Percentiles rank a stretch among this genome's conserved stretches.
phyloP scores from a whole-genome alignment of 1,140 invertebrate genomes.

The Drosophila virilis region DNA sequence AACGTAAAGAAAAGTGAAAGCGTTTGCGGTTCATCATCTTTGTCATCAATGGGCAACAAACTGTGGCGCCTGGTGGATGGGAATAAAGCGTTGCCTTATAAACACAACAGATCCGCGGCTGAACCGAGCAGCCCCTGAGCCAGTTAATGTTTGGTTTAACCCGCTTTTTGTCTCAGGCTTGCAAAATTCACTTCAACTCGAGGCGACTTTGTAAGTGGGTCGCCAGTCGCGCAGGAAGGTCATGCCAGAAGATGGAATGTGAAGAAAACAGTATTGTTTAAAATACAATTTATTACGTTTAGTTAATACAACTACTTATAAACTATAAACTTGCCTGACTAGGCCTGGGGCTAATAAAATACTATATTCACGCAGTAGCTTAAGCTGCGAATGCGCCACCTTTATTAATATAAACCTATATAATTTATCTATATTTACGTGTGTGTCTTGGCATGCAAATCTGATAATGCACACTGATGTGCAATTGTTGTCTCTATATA shows the following conservation, averaged over 20 bases:
- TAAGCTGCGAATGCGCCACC: no score
- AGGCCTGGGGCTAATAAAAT: no score
- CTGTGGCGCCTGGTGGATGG: constrained; percentile 18
- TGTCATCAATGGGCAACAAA: constrained; percentile 29
- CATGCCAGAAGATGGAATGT: not conserved
- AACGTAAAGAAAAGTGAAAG: constrained; percentile 66
- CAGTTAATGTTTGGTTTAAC: constrained; percentile 3
- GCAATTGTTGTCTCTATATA: not conserved
- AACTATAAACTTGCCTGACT: no score
- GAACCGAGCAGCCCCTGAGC: not conserved
- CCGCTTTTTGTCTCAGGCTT: constrained; percentile 11
- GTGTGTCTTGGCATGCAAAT: constrained; percentile 10
- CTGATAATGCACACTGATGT: not conserved
- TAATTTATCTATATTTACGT: not conserved
- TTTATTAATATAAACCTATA: no score
- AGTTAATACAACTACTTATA: no score
- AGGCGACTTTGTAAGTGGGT: constrained; percentile 6
- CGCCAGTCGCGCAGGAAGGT: not conserved
- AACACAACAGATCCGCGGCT: constrained; percentile 11
- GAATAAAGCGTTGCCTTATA: constrained; percentile 6
- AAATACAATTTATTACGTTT: no score
- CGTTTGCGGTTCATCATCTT: constrained; percentile 58
- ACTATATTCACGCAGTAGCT: no score
- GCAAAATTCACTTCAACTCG: constrained; percentile 4
- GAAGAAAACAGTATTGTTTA: not conserved